Percentiles rank a stretch among this genome's conserved stretches.
Evolutionary conservation across 2,113 vertebrate species (phyloP).

Genomic region (Naja naja): DNA sequence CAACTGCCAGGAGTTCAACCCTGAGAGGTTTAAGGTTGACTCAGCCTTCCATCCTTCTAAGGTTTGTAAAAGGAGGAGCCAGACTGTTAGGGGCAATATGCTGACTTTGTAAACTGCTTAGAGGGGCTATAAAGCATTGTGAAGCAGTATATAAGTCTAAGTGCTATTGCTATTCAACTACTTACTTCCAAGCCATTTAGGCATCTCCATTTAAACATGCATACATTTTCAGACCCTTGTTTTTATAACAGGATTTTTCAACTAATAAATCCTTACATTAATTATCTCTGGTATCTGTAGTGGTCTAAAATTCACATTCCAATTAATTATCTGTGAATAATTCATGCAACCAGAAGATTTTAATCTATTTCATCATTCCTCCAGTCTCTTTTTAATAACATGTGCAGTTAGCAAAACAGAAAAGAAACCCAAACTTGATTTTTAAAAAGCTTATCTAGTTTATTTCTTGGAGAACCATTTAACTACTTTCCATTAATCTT

Average conservation of each 20-base stretch:
- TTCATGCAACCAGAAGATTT: not conserved
- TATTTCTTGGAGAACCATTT: slow-evolving; percentile 12
- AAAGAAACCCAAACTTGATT: not conserved
- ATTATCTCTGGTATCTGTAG: slow-evolving; percentile 17
- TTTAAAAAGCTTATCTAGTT: slow-evolving; percentile 12
- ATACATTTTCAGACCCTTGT: not conserved
- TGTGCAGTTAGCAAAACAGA: not conserved
- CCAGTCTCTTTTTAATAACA: not conserved
- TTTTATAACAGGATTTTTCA: not conserved
- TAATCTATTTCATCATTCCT: not conserved
- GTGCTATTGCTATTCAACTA: not conserved
- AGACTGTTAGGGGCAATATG: not conserved
- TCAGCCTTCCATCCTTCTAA: not conserved
- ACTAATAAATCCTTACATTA: slow-evolving; percentile 10
- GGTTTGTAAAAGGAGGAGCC: not conserved
- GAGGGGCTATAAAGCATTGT: not conserved
- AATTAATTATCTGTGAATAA: slow-evolving; percentile 16
- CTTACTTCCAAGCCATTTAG: not conserved
- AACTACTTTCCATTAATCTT: not conserved
- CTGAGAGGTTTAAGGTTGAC: not conserved
- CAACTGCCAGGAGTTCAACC: not conserved
- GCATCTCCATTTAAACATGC: not conserved
- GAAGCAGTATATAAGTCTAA: not conserved
- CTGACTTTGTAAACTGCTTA: not conserved
- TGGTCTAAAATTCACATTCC: slow-evolving; percentile 24